Evolutionary conservation across 1,140 invertebrate genomes (phyloP), one percentile per base, ranked within the genome.

Genomic region (Yoshiicerus persimilis): DNA sequence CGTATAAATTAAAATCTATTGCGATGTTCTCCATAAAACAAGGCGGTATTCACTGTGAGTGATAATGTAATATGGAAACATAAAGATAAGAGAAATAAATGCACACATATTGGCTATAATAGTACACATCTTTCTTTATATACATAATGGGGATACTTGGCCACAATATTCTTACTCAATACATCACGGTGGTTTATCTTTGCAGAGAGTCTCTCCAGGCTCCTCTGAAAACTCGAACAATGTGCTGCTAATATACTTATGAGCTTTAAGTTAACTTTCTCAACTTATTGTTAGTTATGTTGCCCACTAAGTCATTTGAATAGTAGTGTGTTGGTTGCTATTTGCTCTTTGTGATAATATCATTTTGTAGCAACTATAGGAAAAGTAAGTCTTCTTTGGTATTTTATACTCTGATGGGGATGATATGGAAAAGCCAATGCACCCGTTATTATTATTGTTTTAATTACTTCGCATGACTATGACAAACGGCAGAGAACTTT

Each of bases 221-320:
- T 80, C 16, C 75, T 36, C 34, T 80, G 75, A 80, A 80, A 80
- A 80, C 75, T 80, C 75, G 75, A 80, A 80, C 75, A 80, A 36
- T 80, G 75, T 36, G 75, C 34, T 23, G 34, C 75, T 80, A 80
- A 80, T 80, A 38, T 80, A 80, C 75, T 80, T 80, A 80, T 80
- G 75, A 80, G 75, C 75, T 80, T 80, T 80, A 38, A 80, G 75
- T 80, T 80, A 80, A 80, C 75, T 80, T 80, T 34, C 75, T 80
- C 75, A 80, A 80, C 75, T 80, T 80, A 80, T 80, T 80, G 75
- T 77, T 77, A 77, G 70, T 77, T 77, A 77, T 77, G 70, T 80
- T 80, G 75, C 32, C 32, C 32, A 80, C 16, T 80, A 34, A 36
- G 75, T 36, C 32, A 80, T 80, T 80, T 34, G 27, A n/a, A 23